phyloP scores from a whole-genome alignment of 2,888 invertebrate species.

The Bruchidius siliquastri region DNA sequence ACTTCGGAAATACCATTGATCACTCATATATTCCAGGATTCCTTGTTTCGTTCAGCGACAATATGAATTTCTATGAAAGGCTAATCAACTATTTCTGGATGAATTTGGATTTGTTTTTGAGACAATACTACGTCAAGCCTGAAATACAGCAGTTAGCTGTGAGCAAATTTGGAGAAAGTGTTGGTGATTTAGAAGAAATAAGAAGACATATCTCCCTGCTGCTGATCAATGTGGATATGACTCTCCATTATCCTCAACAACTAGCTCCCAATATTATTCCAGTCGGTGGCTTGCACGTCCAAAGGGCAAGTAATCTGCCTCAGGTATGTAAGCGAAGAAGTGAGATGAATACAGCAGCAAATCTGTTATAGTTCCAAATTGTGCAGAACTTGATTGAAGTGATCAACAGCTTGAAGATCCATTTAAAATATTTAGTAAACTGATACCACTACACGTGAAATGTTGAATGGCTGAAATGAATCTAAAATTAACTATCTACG shows the following conservation, averaged over 20 bases:
- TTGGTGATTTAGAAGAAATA: slow-evolving; percentile 19
- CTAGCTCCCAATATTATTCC: slow-evolving; percentile 36
- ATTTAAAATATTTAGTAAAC: too few species aligned
- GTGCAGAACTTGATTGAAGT: too few species aligned
- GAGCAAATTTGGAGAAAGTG: slow-evolving; percentile 23
- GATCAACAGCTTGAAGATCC: too few species aligned
- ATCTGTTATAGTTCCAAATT: too few species aligned
- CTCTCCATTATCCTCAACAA: slow-evolving; percentile 32
- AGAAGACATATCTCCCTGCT: slow-evolving; percentile 28
- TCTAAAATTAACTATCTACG: too few species aligned
- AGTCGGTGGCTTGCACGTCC: slow-evolving; percentile 35
- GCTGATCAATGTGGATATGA: slow-evolving; percentile 30
- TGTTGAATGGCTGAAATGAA: too few species aligned
- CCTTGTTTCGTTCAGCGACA: slow-evolving; percentile 12
- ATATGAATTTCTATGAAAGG: slow-evolving; percentile 26
- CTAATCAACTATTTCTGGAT: slow-evolving; percentile 23
- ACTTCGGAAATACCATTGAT: slow-evolving; percentile 24
- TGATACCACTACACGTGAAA: too few species aligned
- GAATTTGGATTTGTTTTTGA: slow-evolving; percentile 8
- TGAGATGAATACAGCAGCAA: too few species aligned
- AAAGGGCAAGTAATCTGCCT: neutral
- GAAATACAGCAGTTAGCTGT: slow-evolving; percentile 14
- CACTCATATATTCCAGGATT: slow-evolving; percentile 27
- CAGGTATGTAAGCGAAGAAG: neutral
- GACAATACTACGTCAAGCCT: slow-evolving; percentile 7